Conservation (phyloP, 2,113 vertebrate genomes). For the Lepisosteus oculatus region DNA sequence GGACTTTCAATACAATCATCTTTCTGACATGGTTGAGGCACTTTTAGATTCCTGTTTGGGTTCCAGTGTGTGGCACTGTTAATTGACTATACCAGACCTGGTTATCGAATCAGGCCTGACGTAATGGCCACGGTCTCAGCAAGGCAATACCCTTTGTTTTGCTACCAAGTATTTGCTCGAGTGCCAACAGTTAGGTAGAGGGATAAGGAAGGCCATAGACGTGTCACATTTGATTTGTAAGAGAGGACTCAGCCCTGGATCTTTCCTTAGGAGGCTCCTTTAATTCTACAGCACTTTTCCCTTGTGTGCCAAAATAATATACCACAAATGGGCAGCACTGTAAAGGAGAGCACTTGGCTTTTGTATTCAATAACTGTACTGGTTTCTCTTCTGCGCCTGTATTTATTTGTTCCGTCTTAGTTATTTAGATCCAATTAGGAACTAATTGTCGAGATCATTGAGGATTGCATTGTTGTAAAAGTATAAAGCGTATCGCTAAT, state of each 20-base stretch:
- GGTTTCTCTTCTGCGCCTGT: slow-evolving; percentile 34
- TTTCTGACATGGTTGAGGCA: no score
- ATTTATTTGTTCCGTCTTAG: slow-evolving; percentile 61
- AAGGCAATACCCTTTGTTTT: slow-evolving; percentile 58
- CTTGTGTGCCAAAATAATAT: no score
- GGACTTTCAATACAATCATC: no score
- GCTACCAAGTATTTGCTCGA: slow-evolving; percentile 51
- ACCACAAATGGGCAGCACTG: no score
- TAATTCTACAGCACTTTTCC: slow-evolving; percentile 1
- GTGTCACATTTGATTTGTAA: slow-evolving; percentile 57
- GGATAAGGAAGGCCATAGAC: slow-evolving; percentile 48
- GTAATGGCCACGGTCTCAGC: not conserved
- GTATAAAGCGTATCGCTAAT: slow-evolving; percentile 65
- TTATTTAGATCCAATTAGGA: slow-evolving; percentile 72
- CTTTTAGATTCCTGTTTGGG: no score
- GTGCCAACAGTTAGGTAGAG: slow-evolving; percentile 49
- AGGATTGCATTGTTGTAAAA: slow-evolving; percentile 63
- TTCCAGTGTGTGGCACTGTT: no score
- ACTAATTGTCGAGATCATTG: slow-evolving; percentile 67
- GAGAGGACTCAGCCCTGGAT: slow-evolving; percentile 42
- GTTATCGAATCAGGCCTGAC: no score
- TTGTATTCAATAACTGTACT: no score
- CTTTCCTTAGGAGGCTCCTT: slow-evolving; percentile 27
- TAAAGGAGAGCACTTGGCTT: no score
- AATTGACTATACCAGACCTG: no score